These are phyloP conservation scores for Halcyon badia DNA, from an alignment of 2,797 vertebrate genomes.

Conservation along the genomic window DNA sequence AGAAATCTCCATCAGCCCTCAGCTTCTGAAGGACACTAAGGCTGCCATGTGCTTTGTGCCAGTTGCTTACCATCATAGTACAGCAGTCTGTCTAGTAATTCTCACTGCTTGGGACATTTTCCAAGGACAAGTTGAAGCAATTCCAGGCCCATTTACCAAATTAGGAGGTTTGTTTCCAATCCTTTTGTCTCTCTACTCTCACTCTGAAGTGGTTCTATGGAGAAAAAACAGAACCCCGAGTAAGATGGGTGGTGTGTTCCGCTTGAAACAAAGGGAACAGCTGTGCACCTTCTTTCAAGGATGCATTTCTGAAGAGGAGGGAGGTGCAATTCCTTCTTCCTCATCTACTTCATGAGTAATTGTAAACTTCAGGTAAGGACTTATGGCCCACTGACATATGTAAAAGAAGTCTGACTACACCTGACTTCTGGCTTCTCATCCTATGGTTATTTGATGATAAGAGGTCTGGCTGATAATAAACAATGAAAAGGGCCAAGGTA, in stretches of 20 bases:
- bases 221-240: not conserved
- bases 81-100: not conserved
- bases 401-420: not conserved
- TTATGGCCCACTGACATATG: not conserved
- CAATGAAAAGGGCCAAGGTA: not conserved
- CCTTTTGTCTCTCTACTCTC: not conserved
- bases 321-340: not conserved
- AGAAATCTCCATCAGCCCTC: not conserved
- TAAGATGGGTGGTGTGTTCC: not conserved
- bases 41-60: not conserved
- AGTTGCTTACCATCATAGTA: not conserved
- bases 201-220: not conserved
- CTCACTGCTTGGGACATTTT: not conserved
- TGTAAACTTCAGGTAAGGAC: not conserved
- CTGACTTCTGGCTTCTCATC: not conserved
- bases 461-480: not conserved
- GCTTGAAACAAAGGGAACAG: not conserved
- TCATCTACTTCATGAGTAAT: not conserved
- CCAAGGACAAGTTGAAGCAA: not conserved
- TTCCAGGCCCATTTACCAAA: not conserved
- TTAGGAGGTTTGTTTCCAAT: not conserved
- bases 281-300: not conserved
- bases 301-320: not conserved
- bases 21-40: not conserved
- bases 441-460: not conserved